These are phyloP conservation scores for Acanthaster planci DNA, from an alignment of 35 echinoderm and acorn worm species.

Conservation along the genomic window DNA sequence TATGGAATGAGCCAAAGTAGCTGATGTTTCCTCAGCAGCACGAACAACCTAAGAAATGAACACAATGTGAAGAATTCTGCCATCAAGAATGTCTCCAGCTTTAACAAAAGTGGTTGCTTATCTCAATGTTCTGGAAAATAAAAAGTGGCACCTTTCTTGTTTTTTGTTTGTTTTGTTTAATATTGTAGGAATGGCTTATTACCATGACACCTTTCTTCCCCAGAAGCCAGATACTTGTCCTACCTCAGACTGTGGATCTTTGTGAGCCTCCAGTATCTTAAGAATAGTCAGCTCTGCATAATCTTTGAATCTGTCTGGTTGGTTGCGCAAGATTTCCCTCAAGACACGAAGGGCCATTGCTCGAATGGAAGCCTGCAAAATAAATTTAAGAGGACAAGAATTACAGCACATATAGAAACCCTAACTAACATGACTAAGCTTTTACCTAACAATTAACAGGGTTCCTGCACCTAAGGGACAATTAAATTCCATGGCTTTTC, in stretches of 20 bases:
- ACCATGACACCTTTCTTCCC: not conserved
- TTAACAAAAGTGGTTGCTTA: too few species aligned
- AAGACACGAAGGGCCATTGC: slow-evolving; percentile 88
- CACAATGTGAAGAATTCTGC: too few species aligned
- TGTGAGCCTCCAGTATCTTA: slow-evolving; percentile 95
- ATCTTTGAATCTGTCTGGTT: slow-evolving; percentile 92
- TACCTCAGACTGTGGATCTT: slow-evolving; percentile 86
- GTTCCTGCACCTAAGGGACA: too few species aligned
- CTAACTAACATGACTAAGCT: too few species aligned
- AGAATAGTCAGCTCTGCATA: slow-evolving; percentile 98
- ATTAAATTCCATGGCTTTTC: too few species aligned
- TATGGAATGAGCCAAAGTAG: slow-evolving; percentile 85
- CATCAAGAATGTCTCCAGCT: too few species aligned
- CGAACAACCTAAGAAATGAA: slow-evolving; percentile 59
- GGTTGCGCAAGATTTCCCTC: slow-evolving; percentile 84
- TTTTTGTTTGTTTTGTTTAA: not conserved
- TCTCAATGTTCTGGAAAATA: not conserved
- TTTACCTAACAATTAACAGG: too few species aligned
- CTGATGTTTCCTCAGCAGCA: slow-evolving; percentile 90
- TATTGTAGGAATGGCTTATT: too few species aligned
- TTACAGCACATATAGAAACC: not conserved
- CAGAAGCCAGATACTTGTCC: slow-evolving; percentile 4
- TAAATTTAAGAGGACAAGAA: not conserved
- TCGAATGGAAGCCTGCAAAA: slow-evolving; percentile 87
- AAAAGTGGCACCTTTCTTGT: slow-evolving; percentile 3